Percentiles rank a stretch among this genome's conserved stretches.
These are phyloP conservation scores for Papilio xuthus DNA, from an alignment of 1,140 invertebrate species.

Conservation along the genomic window DNA sequence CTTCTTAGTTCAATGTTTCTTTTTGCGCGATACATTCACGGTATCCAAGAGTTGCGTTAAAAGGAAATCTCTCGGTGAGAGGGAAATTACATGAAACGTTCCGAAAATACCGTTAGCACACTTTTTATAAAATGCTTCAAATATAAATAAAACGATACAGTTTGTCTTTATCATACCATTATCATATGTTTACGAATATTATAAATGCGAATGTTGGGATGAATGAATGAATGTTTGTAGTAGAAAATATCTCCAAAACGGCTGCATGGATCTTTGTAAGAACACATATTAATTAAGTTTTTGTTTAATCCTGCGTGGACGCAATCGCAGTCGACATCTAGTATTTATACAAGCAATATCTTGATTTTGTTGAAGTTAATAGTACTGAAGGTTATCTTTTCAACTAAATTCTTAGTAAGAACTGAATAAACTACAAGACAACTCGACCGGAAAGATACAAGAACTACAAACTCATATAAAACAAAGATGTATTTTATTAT, in stretches of 20 bases:
- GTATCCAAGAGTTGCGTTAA: conserved; percentile 46
- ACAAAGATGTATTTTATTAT: background rate
- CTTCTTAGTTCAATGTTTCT: conserved; percentile 56
- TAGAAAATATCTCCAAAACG: too few relatives aligned
- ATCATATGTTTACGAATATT: too few relatives aligned
- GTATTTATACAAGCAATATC: background rate
- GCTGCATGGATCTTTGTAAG: too few relatives aligned
- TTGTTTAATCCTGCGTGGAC: too few relatives aligned
- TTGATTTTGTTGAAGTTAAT: background rate
- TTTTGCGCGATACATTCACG: conserved; percentile 52
- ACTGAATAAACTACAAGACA: background rate
- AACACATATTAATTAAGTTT: too few relatives aligned
- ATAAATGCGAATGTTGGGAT: too few relatives aligned
- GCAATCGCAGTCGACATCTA: too few relatives aligned
- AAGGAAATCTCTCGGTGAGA: conserved; percentile 45
- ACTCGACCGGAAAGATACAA: background rate
- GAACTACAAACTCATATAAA: background rate
- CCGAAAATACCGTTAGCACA: conserved; percentile 24
- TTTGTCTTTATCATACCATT: too few relatives aligned
- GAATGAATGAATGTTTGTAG: too few relatives aligned
- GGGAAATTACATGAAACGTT: conserved; percentile 29
- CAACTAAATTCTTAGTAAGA: background rate
- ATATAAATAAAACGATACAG: conserved; percentile 6
- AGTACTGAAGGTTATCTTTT: background rate
- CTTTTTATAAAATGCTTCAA: conserved; percentile 2